These are phyloP conservation scores for Enteromius anoplus DNA, from an alignment of 2,797 vertebrate genomes.

Conservation along the genomic window DNA sequence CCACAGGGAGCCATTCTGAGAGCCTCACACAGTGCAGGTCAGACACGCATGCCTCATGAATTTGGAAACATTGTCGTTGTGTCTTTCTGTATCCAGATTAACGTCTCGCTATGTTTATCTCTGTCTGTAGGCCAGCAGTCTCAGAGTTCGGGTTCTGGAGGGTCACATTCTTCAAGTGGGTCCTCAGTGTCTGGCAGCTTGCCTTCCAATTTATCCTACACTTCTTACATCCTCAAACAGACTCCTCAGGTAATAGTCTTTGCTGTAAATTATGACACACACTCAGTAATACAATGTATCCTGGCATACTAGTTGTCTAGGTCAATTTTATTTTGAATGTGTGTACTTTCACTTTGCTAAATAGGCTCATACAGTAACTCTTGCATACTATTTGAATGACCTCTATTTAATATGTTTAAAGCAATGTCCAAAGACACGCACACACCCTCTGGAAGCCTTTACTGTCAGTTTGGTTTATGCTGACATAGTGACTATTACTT, in stretches of 20 bases:
- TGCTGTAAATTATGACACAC: neutral
- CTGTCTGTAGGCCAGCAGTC: slow-evolving; percentile 84
- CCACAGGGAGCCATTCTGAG: slow-evolving; percentile 97
- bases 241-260: slow-evolving; percentile 88
- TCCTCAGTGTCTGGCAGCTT: slow-evolving; percentile 82
- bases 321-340: neutral
- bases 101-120: neutral
- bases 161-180: slow-evolving; percentile 77
- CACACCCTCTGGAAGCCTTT: slow-evolving; percentile 2
- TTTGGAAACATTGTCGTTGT: neutral
- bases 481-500: slow-evolving; percentile 4
- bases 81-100: neutral
- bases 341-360: neutral
- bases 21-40: slow-evolving; percentile 84
- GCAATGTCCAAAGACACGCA: neutral
- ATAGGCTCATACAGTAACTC: neutral
- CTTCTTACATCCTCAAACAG: slow-evolving; percentile 98
- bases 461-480: neutral
- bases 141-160: slow-evolving; percentile 77
- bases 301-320: neutral
- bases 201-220: slow-evolving; percentile 94
- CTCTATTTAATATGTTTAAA: neutral
- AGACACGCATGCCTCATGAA: slow-evolving; percentile 12
- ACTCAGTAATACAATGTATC: neutral
- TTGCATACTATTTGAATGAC: neutral